Conservation (phyloP, 1,140 invertebrate genomes). For the Muscidifurax raptorellus region DNA sequence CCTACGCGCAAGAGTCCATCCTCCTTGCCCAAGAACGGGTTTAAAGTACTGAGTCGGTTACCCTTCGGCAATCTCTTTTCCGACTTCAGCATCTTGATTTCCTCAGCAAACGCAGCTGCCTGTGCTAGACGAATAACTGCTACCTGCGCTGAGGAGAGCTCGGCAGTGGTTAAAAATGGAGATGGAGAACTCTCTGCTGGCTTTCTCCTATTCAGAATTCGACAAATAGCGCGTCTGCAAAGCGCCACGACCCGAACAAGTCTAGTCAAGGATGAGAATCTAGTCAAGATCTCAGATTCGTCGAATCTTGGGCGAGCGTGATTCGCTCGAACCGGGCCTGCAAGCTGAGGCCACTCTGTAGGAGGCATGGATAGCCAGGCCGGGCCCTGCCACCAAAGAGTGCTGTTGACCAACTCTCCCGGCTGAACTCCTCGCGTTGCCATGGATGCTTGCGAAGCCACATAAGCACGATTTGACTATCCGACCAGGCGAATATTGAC, state of each 20-base stretch:
- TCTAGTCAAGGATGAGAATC: too few species aligned
- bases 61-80: not conserved
- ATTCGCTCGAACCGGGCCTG: too few species aligned
- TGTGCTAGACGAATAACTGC: not conserved
- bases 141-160: not conserved
- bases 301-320: too few species aligned
- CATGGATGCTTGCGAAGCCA: not conserved
- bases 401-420: not conserved
- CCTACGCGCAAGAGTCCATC: slow-evolving; percentile 5
- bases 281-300: too few species aligned
- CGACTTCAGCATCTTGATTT: not conserved
- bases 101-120: not conserved
- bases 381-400: not conserved
- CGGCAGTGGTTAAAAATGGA: not conserved
- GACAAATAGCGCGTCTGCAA: too few species aligned
- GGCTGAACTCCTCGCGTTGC: too few species aligned
- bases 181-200: not conserved
- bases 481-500: not conserved
- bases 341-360: too few species aligned
- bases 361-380: not conserved
- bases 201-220: not conserved
- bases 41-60: not conserved
- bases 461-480: not conserved
- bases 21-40: not conserved
- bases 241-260: too few species aligned